These are phyloP conservation scores for Pollenia amentaria DNA, from an alignment of 2,888 invertebrate species.

Conservation along the genomic window DNA sequence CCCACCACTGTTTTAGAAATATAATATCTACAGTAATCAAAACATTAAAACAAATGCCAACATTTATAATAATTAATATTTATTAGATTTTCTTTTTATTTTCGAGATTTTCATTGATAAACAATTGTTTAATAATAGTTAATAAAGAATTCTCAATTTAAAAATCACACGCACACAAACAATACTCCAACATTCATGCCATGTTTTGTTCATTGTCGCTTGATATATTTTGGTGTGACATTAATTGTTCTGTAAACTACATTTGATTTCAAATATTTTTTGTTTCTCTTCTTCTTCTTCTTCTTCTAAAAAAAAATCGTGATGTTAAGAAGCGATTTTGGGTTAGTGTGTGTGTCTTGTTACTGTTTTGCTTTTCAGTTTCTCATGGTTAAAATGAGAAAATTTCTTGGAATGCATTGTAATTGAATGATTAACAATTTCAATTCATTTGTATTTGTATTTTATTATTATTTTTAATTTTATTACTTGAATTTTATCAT, in stretches of 20 bases:
- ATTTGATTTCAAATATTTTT: conserved; percentile 46
- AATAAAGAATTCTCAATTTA: neutral
- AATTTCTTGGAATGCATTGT: conserved; percentile 73
- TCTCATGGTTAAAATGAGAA: conserved; percentile 65
- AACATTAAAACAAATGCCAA: neutral
- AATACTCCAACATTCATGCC: conserved; percentile 27
- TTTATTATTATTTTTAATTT: neutral
- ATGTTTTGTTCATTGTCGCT: conserved; percentile 35
- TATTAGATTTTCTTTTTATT: conserved; percentile 18
- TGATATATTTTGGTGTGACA: conserved; percentile 53
- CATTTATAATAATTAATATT: conserved; percentile 15
- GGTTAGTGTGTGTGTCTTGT: conserved; percentile 33
- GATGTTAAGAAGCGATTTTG: conserved; percentile 29
- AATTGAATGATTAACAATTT: conserved; percentile 75
- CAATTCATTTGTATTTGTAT: conserved; percentile 50
- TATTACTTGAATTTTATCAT: conserved; percentile 45
- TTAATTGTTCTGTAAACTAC: conserved; percentile 60
- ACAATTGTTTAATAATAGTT: neutral
- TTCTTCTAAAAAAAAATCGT: conserved; percentile 27
- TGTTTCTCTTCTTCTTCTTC: neutral
- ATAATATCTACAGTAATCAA: neutral
- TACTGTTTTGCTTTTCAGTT: conserved; percentile 18
- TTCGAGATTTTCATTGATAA: conserved; percentile 29
- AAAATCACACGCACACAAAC: conserved; percentile 16
- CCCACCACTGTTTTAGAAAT: too few species aligned